Base-by-base conservation (phyloP, 2,113 vertebrate genomes). In the Macaca fascicularis region DNA sequence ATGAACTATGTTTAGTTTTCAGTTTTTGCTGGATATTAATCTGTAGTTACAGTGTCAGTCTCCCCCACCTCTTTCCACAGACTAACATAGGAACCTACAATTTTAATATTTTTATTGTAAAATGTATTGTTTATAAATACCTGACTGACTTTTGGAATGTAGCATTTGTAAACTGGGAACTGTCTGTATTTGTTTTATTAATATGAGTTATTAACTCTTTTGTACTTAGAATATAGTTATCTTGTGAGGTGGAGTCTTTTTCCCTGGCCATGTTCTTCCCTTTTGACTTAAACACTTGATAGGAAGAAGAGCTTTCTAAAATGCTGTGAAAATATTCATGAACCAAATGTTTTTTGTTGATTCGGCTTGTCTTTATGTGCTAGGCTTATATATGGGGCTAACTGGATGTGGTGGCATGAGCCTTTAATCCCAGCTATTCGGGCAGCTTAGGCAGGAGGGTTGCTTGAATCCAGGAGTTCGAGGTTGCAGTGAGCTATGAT, bases 321-420 rank as follows among this genome's bases (percentile, higher is more conserved):
- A 69, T 64, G 89, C n/a, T 94, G 13, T 76, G 93, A 85, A 97
- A 96, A 89, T 93, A 96, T 95, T 96, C 8, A 92, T 97, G 32
- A 25, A 78, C 91, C 30, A 52, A 3, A 50, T 91, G 55, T 80
- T 95, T 96, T 96, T 86, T 92, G 35, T 95, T 97, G 87, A 82
- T 74, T 85, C 84, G 89, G n/a, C 81, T 69, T 85, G 48, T 87
- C 35, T 95, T 94, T 95, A 70, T 93, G 92, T 96, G 52, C n/a
- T 93, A 93, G 67, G 38, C 67, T 95, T 86, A 81, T 74, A 64
- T 45, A 89, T 64, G 61, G 90, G 52, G 9, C 87, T 92, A 10
- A 38, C n/a, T 6, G 12, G 38, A 14, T 13, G 23, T 38, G 38
- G 70, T 74, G 70, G 70, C 70, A 12, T 9, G 38, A 22, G n/a